A percentile compares a stretch with the other conserved stretches of the same genome.
phyloP scores from a whole-genome alignment of 1,140 invertebrate genomes.

The Phocides pigmalion region DNA sequence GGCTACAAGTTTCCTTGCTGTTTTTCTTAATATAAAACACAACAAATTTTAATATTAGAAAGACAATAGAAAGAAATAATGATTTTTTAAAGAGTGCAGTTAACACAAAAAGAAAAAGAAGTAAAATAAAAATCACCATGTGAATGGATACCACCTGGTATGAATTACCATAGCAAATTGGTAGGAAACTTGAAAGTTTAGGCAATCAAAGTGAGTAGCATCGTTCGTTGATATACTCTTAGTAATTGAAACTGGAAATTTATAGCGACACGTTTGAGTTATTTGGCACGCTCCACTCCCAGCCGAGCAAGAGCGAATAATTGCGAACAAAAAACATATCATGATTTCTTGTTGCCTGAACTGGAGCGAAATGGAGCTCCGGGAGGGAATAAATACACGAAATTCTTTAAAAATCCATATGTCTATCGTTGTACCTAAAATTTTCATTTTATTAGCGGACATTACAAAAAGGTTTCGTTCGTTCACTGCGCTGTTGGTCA shows the following conservation, averaged over 20 bases:
- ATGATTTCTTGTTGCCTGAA: constrained; percentile 31
- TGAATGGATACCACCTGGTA: not conserved
- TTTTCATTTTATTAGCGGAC: not conserved
- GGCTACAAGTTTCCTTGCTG: too few relatives aligned
- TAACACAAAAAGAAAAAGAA: too few relatives aligned
- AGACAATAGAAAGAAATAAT: too few relatives aligned
- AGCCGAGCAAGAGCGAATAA: constrained; percentile 38
- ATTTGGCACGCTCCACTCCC: constrained; percentile 45
- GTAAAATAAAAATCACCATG: too few relatives aligned
- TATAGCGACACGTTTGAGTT: constrained; percentile 64
- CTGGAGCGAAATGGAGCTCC: constrained; percentile 5
- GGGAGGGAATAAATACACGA: not conserved
- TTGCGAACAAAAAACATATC: constrained; percentile 39
- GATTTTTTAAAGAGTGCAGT: too few relatives aligned
- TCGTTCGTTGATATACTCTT: constrained; percentile 45
- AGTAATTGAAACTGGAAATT: constrained; percentile 69
- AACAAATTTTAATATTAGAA: too few relatives aligned
- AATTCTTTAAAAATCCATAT: constrained; percentile 6
- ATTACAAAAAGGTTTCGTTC: too few relatives aligned
- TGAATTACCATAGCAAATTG: constrained; percentile 13
- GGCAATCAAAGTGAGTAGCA: constrained; percentile 14
- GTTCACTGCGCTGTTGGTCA: too few relatives aligned
- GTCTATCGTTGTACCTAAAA: not conserved
- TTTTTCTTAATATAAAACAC: too few relatives aligned
- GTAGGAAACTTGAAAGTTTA: constrained; percentile 14